These are phyloP conservation scores for Pomatorhinus ruficollis DNA, from an alignment of 2,113 vertebrate genomes.

Conservation along the genomic window DNA sequence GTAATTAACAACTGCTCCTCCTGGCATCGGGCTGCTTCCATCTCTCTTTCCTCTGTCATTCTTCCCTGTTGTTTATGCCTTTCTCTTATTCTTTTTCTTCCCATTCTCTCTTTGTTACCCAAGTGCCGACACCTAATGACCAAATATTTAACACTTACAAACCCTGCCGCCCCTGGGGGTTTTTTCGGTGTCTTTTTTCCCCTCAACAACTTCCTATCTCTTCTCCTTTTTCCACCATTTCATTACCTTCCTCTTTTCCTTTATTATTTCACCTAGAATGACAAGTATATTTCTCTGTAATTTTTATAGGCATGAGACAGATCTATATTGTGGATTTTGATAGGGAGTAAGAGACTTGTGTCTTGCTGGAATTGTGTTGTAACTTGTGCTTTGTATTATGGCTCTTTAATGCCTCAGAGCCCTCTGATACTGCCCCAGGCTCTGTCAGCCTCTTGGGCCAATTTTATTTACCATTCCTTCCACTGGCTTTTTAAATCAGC, in stretches of 20 bases:
- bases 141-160: not conserved
- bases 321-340: constrained; percentile 1
- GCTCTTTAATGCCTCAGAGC: not conserved
- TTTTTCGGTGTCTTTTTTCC: fast-evolving
- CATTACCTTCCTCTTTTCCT: not conserved
- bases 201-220: not conserved
- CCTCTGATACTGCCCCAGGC: not conserved
- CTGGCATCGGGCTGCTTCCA: not conserved
- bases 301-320: not conserved
- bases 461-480: not conserved
- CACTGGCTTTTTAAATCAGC: not conserved
- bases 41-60: not conserved
- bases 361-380: not conserved
- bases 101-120: not conserved
- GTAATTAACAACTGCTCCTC: constrained; percentile 43
- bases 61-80: not conserved
- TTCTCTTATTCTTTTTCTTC: not conserved
- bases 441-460: not conserved
- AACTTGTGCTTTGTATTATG: not conserved
- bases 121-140: not conserved
- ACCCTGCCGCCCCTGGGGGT: not conserved
- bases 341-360: not conserved
- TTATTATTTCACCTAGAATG: not conserved
- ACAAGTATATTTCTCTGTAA: not conserved
- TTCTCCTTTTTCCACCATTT: not conserved